These are phyloP conservation scores for Mechanitis messenoides DNA, from an alignment of 2,888 invertebrate species.

Conservation along the genomic window DNA sequence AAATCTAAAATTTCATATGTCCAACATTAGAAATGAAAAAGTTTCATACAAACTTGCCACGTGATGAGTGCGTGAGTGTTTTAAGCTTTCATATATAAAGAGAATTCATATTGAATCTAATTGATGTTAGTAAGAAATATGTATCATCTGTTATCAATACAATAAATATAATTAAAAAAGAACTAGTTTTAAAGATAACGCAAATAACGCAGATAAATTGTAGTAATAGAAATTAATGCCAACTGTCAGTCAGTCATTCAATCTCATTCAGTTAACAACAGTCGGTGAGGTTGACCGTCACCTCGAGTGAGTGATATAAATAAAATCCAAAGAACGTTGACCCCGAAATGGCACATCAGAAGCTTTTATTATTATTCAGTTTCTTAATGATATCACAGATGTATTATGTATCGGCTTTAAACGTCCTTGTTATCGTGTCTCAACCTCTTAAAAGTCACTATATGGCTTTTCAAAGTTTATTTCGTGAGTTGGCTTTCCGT, in stretches of 20 bases:
- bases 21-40: no score
- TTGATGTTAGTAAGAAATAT: no score
- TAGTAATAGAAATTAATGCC: not conserved
- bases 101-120: no score
- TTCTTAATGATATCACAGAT: conserved; percentile 26
- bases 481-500: conserved; percentile 72
- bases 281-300: conserved; percentile 21
- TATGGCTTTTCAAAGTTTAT: conserved; percentile 75
- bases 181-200: not conserved
- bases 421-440: conserved; percentile 73
- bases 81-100: no score
- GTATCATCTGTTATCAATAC: no score
- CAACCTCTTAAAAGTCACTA: conserved; percentile 80
- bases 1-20: no score
- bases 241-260: conserved; percentile 10
- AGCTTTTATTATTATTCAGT: conserved; percentile 19
- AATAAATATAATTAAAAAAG: no score
- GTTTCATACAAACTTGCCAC: no score
- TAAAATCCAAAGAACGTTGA: conserved; percentile 28
- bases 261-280: conserved; percentile 19
- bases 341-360: conserved; percentile 25
- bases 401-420: conserved; percentile 51
- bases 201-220: not conserved
- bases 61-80: no score
- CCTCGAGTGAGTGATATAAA: conserved; percentile 18